A percentile compares a stretch with the other conserved stretches of the same genome.
These are phyloP conservation scores for Notarius lentiginosus DNA, from an alignment of 2,113 vertebrate genomes.

Conservation along the genomic window DNA sequence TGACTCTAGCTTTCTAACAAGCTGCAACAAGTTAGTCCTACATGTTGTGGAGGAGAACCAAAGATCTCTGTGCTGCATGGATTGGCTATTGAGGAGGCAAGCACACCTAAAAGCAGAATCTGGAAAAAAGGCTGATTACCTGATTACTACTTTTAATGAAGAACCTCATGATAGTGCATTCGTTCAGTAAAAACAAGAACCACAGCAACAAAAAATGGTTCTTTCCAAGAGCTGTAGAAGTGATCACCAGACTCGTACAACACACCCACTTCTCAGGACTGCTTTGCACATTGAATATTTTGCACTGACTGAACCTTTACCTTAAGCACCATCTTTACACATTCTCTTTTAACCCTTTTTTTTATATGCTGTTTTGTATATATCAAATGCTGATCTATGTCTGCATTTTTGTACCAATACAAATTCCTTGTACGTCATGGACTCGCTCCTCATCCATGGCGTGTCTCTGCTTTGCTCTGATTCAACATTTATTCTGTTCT, in stretches of 20 bases:
- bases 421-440: neutral
- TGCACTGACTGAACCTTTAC: neutral
- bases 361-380: no score
- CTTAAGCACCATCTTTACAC: neutral
- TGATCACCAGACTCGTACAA: neutral
- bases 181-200: slow-evolving; percentile 44
- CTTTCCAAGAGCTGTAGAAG: neutral
- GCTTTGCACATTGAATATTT: neutral
- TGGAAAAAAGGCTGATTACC: no score
- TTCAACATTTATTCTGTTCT: neutral
- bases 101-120: no score
- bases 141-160: no score
- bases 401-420: neutral
- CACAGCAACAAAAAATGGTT: neutral
- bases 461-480: neutral
- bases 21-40: no score
- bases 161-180: slow-evolving; percentile 40
- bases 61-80: no score
- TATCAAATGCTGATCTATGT: neutral
- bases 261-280: neutral
- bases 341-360: neutral
- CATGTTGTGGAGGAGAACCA: no score
- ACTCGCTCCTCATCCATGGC: neutral
- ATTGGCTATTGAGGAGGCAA: no score
- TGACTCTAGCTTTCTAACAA: no score